Base-by-base conservation (phyloP, 2,113 vertebrate species). In the Bombycilla garrulus region DNA sequence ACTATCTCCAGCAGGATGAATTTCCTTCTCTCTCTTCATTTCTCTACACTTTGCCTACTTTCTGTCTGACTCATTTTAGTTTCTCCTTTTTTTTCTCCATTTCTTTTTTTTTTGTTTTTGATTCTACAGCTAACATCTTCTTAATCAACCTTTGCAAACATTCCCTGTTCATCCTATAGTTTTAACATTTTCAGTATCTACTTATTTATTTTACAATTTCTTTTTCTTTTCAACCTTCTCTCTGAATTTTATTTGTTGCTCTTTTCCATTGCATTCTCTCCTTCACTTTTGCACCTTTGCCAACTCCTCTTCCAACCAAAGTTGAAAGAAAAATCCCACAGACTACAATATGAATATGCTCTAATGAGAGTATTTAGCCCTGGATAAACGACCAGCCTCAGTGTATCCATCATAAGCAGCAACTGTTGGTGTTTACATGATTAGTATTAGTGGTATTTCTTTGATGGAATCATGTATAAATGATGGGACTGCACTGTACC, bases 1-100 rank as follows among this genome's bases (percentile, higher is more conserved):
- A 91, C 96, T 67, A 91, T 93, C 90, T 96, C 67, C 85, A 93
- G 85, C 81, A 90, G 85, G 92, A 96, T 90, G 91, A 92, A 96
- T 96, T 95, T 97, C 87, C 76, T 85, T 65, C 76, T 94, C 87
- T 84, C 81, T 92, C 82, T 90, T 96, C 42, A 81, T 95, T 92
- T 96, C 91, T 95, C 86, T 90, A 73, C 54, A 71, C 70, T 92
- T 90, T 95, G 67, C 77, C 82, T 93, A 84, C 71, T 90, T 89
- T 83, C 65, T 93, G 70, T 91, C 87, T 93, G 60, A 83, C 56
- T 96, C 7, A 1, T 62, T 92, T 83, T 64, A 67, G 58, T 56
- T 82, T 51, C 29, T 57, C 24, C n/a, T 16, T 38, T 65, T 71
- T 64, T 81, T 28, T 2, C 5, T 19, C 31, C 8, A 12, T 53